Evolutionary conservation across 53 echinoderm and acorn worm genomes (phyloP).

Genomic region (Holothuria leucospilota): DNA sequence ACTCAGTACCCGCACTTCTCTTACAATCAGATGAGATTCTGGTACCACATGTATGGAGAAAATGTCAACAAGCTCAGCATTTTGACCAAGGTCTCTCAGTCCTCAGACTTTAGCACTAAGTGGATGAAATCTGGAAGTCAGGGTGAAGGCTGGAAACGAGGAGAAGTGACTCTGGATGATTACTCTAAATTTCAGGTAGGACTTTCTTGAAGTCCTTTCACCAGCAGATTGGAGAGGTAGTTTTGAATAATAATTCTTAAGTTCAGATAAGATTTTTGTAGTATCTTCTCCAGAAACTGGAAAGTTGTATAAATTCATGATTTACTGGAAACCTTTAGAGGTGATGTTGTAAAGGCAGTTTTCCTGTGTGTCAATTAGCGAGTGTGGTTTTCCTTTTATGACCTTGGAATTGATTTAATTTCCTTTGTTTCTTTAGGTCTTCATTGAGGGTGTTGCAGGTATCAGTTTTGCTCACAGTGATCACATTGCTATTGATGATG

Average conservation of each 20-base stretch:
- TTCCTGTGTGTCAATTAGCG: no score
- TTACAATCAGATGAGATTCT: slow-evolving; percentile 67
- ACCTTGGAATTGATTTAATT: no score
- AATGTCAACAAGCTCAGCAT: slow-evolving; percentile 64
- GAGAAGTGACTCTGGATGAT: slow-evolving; percentile 51
- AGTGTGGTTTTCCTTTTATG: no score
- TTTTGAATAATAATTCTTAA: no score
- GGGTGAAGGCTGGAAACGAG: slow-evolving; percentile 78
- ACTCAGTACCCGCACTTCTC: background rate
- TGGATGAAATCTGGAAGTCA: slow-evolving; percentile 61
- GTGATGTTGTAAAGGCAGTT: no score
- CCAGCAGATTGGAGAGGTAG: no score
- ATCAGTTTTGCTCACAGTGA: slow-evolving; percentile 31
- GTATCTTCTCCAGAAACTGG: no score
- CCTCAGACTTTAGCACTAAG: slow-evolving; percentile 63
- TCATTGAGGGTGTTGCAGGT: slow-evolving; percentile 74
- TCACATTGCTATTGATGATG: slow-evolving; percentile 79
- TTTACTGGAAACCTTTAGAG: no score
- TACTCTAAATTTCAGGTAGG: slow-evolving; percentile 85
- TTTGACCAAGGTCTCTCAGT: slow-evolving; percentile 61
- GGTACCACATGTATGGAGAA: slow-evolving; percentile 83
- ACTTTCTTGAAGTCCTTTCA: no score
- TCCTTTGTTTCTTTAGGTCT: slow-evolving; percentile 31
- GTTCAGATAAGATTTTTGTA: no score
- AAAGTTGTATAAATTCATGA: no score